Evolutionary conservation across 53 echinoderm and acorn worm species (phyloP).

Genomic region (Stichopus horrens): DNA sequence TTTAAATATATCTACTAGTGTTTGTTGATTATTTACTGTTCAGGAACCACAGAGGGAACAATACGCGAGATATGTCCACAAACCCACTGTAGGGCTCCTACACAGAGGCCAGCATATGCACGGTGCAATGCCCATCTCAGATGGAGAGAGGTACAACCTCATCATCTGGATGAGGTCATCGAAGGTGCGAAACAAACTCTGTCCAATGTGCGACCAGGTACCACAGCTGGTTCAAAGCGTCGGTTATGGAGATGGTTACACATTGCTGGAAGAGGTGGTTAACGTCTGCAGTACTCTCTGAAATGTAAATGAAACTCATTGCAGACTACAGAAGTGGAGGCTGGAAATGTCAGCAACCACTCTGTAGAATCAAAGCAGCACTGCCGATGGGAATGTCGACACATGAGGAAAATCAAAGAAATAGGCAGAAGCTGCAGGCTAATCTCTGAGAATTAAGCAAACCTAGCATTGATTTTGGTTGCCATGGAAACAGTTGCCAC

Average conservation of each 20-base stretch:
- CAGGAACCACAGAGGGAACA: constrained; percentile 30
- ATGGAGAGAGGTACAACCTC: constrained; percentile 88
- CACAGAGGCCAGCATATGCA: constrained; percentile 98
- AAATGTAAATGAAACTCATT: not conserved
- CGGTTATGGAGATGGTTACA: constrained; percentile 91
- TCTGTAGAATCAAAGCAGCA: constrained; percentile 74
- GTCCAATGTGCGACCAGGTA: constrained; percentile 86
- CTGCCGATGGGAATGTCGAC: constrained; percentile 85
- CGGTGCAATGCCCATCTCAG: constrained; percentile 78
- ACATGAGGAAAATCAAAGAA: constrained; percentile 10
- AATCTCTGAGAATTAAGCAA: not conserved
- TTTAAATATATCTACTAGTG: not conserved
- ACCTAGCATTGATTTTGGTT: too few species aligned
- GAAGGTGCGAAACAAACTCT: constrained; percentile 66
- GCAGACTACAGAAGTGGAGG: not conserved
- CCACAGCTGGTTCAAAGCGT: constrained; percentile 72
- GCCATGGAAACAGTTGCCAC: too few species aligned
- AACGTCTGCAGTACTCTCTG: constrained; percentile 32
- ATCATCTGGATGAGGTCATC: constrained; percentile 98
- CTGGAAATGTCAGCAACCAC: constrained; percentile 72
- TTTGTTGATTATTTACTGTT: not conserved
- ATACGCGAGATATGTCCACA: constrained; percentile 71
- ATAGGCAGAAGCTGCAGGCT: not conserved
- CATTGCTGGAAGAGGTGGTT: constrained; percentile 24
- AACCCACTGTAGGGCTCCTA: constrained; percentile 75